Percentiles rank a stretch among this genome's conserved stretches.
Evolutionary conservation across 1,140 invertebrate genomes (phyloP).

Genomic region (Drosophila orosa): DNA sequence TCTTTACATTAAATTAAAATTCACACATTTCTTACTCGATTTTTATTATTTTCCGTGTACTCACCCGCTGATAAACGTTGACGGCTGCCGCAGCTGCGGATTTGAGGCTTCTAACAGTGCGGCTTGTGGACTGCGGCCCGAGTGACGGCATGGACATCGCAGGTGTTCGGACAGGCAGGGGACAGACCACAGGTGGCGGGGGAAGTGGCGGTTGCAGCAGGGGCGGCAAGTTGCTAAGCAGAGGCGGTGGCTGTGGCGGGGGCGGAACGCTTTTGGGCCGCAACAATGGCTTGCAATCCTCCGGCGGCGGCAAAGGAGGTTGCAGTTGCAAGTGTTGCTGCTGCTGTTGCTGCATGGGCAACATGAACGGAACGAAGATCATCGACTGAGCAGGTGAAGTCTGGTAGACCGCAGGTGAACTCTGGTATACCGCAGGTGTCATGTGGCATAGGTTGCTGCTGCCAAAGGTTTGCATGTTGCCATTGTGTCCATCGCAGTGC

Average conservation of each 20-base stretch:
- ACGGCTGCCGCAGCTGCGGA: slow-evolving; percentile 60
- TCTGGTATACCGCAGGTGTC: slow-evolving; percentile 8
- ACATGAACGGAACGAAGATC: slow-evolving; percentile 64
- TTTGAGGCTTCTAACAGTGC: slow-evolving; percentile 54
- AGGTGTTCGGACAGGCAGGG: slow-evolving; percentile 19
- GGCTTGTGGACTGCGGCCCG: slow-evolving; percentile 4
- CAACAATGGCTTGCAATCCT: slow-evolving; percentile 27
- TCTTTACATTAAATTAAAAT: no score
- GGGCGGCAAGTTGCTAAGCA: slow-evolving; percentile 33
- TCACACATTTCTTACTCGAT: not conserved
- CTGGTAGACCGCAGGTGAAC: slow-evolving; percentile 6
- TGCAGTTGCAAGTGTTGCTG: slow-evolving; percentile 5
- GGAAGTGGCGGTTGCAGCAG: slow-evolving; percentile 2
- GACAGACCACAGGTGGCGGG: slow-evolving; percentile 3
- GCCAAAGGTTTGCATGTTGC: slow-evolving; percentile 14
- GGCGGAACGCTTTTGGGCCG: slow-evolving; percentile 40
- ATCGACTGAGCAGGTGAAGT: slow-evolving; percentile 41
- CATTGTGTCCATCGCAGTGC: slow-evolving; percentile 25
- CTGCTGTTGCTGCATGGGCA: slow-evolving; percentile 45
- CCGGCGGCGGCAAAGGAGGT: slow-evolving; percentile 16
- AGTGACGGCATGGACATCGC: not conserved
- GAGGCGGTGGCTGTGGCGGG: slow-evolving; percentile 45
- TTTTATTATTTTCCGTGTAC: slow-evolving; percentile 15
- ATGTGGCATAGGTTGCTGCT: slow-evolving; percentile 9
- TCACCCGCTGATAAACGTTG: slow-evolving; percentile 65